phyloP scores from a whole-genome alignment of 2,888 invertebrate species.

The Acanthosepion esculentum region DNA sequence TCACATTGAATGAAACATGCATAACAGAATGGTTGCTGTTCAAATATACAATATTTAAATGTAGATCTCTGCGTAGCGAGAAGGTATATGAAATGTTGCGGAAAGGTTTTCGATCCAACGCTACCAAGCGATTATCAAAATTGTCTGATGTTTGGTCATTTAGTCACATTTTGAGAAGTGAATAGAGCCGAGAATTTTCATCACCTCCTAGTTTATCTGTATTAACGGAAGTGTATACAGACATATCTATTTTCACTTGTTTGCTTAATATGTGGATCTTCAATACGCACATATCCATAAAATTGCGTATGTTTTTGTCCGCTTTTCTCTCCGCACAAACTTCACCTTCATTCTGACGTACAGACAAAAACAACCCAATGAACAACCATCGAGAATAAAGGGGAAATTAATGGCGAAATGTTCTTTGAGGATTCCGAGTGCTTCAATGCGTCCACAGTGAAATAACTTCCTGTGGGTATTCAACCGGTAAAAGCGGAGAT shows the following conservation, averaged over 20 bases:
- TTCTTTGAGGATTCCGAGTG: neutral
- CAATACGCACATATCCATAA: neutral
- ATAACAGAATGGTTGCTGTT: no score
- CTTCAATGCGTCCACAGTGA: constrained; percentile 4
- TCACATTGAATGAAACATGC: no score
- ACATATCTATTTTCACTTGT: neutral
- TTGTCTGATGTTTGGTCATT: no score
- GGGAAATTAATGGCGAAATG: constrained; percentile 8
- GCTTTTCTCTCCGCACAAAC: neutral
- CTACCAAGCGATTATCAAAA: no score
- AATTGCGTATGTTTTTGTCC: neutral
- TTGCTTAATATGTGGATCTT: neutral
- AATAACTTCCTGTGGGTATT: neutral
- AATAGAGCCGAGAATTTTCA: no score
- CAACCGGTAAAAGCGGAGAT: neutral
- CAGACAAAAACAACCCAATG: neutral
- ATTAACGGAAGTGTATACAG: neutral
- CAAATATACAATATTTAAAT: no score
- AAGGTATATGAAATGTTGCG: no score
- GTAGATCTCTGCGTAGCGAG: no score
- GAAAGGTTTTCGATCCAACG: no score
- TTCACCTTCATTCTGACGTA: neutral
- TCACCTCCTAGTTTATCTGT: no score
- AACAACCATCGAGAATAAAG: neutral
- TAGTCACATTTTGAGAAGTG: no score